Evolutionary conservation across 2,797 vertebrate genomes (phyloP).

Genomic region (Acridotheres tristis): DNA sequence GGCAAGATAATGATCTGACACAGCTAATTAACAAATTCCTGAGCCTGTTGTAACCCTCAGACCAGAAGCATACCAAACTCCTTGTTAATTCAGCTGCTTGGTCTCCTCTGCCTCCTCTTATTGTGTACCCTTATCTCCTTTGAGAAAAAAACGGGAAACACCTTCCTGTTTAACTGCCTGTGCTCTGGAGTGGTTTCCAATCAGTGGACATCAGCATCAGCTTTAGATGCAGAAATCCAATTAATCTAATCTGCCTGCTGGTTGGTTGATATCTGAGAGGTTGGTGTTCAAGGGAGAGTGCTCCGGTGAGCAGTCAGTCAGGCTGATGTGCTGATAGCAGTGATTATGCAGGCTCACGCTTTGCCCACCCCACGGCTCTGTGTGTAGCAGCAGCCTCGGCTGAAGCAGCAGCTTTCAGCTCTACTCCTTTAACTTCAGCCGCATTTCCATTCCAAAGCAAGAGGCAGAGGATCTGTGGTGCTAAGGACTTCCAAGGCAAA

Average conservation of each 20-base stretch:
- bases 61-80: neutral
- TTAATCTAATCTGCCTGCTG: neutral
- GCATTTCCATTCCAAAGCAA: neutral
- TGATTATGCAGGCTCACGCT: neutral
- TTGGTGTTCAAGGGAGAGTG: neutral
- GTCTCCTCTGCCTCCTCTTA: neutral
- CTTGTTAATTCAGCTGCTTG: neutral
- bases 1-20: constrained; percentile 32
- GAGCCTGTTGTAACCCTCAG: constrained; percentile 2
- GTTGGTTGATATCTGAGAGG: neutral
- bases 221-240: neutral
- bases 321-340: fast-evolving
- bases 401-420: neutral
- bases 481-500: neutral
- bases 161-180: neutral
- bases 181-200: neutral
- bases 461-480: neutral
- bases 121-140: neutral
- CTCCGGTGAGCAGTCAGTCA: fast-evolving
- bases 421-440: neutral
- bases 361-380: neutral
- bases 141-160: neutral
- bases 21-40: constrained; percentile 48
- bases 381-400: neutral
- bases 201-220: neutral